phyloP scores from a whole-genome alignment of 1,140 invertebrate species.

The Rhagoletis pomonella region DNA sequence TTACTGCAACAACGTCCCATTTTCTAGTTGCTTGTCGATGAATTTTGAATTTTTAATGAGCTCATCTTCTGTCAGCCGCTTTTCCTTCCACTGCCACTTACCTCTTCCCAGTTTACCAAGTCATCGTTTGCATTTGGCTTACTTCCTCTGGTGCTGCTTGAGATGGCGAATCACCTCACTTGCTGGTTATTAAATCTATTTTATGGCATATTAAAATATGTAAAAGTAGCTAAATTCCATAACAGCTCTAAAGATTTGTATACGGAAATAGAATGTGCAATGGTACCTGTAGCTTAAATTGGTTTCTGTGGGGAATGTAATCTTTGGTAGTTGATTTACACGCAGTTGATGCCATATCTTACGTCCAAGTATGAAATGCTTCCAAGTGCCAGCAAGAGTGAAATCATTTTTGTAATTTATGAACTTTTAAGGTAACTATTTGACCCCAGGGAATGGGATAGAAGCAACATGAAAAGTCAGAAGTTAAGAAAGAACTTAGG shows the following conservation, averaged over 20 bases:
- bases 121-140: background rate
- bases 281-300: slow-evolving; percentile 4
- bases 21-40: slow-evolving; percentile 12
- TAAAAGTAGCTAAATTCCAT: background rate
- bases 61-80: slow-evolving; percentile 11
- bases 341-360: background rate
- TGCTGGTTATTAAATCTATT: slow-evolving; percentile 21
- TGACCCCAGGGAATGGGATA: too few species aligned
- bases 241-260: background rate
- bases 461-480: too few species aligned
- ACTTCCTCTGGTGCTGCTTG: background rate
- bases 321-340: background rate
- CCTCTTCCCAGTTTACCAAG: background rate
- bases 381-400: too few species aligned
- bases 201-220: slow-evolving; percentile 13
- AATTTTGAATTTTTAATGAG: slow-evolving; percentile 52
- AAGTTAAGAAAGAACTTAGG: too few species aligned
- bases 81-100: background rate
- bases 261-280: background rate
- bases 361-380: too few species aligned
- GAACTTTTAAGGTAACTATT: too few species aligned
- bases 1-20: background rate
- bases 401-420: too few species aligned
- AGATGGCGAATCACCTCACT: background rate
- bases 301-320: background rate